Evolutionary conservation across 2,113 vertebrate genomes (phyloP), one percentile per base, ranked within the genome.

Genomic region (Cygnus atratus): DNA sequence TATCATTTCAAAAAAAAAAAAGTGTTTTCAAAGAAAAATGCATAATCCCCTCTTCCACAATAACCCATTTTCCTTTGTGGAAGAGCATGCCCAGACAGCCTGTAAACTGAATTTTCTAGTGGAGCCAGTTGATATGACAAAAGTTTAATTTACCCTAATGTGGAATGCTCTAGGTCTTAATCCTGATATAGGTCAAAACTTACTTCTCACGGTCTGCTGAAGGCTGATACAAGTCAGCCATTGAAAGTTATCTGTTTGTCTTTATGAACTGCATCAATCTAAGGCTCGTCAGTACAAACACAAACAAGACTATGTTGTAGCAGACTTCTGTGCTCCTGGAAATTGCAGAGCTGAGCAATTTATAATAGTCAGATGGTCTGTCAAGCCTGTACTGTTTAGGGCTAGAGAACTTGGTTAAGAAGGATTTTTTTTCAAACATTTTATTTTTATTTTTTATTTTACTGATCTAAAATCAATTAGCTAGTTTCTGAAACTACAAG

Each of bases 231-330:
- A 93, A 91, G 28, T 80, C 15, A 88, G 61, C 85, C 92, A 80
- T 66, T 90, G n/a, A 52, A 95, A 79, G 77, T 72, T 74, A 87
- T 48, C 88, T 93, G 25, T 85, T 79, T 73, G 65, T 71, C 46
- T 92, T 93, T 71, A 87, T 83, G 88, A 90, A 59, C 70, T 83
- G 33, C 70, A 96, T 95, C 92, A 95, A 84, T 97, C 94, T 95
- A 71, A 70, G 57, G 20, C 82, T 88, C 41, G 1, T 89, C 68
- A 84, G 63, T 35, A 50, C 55, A 90, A 95, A 76, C 24, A 41
- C 50, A 86, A 83, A 50, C 46, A 68, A 77, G 71, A 54, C 72
- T 44, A 13, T 55, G 37, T 73, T 62, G 73, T 39, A 62, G 61
- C 29, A 90, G 55, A 92, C n/a, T 86, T 86, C 66, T 71, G 37